Base-by-base conservation (phyloP, 2,797 vertebrate genomes). In the Centropyge bicolor region DNA sequence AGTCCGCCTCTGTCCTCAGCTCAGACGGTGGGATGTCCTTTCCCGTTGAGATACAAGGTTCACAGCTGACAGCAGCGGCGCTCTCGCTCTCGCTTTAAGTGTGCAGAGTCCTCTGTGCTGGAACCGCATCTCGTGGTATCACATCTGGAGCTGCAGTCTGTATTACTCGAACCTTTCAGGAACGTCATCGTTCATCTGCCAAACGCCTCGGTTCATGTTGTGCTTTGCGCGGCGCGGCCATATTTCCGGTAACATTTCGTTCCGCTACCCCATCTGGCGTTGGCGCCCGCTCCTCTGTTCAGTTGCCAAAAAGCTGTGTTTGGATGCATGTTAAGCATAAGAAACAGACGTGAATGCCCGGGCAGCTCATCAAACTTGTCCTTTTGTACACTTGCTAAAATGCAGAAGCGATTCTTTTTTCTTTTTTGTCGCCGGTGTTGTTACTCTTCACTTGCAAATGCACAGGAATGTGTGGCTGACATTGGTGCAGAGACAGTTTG, bases 211-310 rank as follows among this genome's bases (percentile, higher is more conserved):
- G 74, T 74, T 82, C 76, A 24, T 70, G 86, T 87, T 78, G 85
- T 86, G 84, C 74, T 85, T 80, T 80, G 74, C 31, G 35, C 54
- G 24, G 45, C 22, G 5, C 40, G 4, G 89, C 81, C 90, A 86
- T 89, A 86, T 91, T 91, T 88, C 83, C 57, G 68, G 80, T 85
- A 88, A 91, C 91, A 81, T 85, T 91, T 91, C 14, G 86, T 89
- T 92, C 89, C 84, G 78, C 91, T 68, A 78, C 51, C 84, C 91
- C 92, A 92, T 93, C 92, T 92, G 91, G 70, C 11, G 81, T 14
- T 86, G 91, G 88, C 86, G 51, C 86, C 84, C 12, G 74, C 73
- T 74, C 73, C 71, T 84, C 80, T 83, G 79, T 86, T 82, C 20
- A 12, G 45, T 8, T 88, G 89, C 91, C 91, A 91, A 61, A 75